These are phyloP conservation scores for Drosophila subquinaria DNA, from an alignment of 2,888 invertebrate species.

Conservation along the genomic window DNA sequence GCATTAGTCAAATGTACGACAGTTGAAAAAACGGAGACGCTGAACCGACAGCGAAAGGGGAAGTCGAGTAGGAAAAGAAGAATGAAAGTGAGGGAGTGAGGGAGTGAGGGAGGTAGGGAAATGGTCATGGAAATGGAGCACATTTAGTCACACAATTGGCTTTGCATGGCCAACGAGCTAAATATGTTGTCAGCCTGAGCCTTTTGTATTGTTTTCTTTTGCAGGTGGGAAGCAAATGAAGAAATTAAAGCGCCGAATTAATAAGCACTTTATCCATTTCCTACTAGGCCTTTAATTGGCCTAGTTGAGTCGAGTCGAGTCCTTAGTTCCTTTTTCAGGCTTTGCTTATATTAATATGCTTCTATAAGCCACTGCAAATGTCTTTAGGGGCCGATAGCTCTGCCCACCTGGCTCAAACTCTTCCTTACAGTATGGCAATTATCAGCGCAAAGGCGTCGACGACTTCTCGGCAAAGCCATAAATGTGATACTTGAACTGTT, in stretches of 20 bases:
- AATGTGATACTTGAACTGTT: constrained; percentile 79
- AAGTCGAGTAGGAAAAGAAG: neutral
- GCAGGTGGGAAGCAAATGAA: constrained; percentile 61
- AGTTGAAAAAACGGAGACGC: constrained; percentile 63
- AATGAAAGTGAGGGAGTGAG: neutral
- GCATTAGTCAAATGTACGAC: constrained; percentile 82
- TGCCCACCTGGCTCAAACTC: neutral
- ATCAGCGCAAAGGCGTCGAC: constrained; percentile 43
- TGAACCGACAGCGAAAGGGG: constrained; percentile 12
- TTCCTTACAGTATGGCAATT: constrained; percentile 44
- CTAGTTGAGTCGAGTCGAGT: constrained; percentile 5
- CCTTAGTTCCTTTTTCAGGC: constrained; percentile 33
- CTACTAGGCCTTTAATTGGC: constrained; percentile 49
- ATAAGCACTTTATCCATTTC: constrained; percentile 72
- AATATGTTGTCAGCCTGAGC: constrained; percentile 55
- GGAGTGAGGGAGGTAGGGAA: constrained; percentile 7
- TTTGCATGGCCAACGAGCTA: constrained; percentile 62
- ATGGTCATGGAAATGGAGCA: constrained; percentile 63
- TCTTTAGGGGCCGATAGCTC: constrained; percentile 17
- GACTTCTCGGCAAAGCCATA: constrained; percentile 68
- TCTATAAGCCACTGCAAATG: constrained; percentile 55
- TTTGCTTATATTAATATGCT: constrained; percentile 57
- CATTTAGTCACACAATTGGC: constrained; percentile 77
- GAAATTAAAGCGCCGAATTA: constrained; percentile 76
- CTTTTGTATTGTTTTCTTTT: constrained; percentile 44